A percentile compares a stretch with the other conserved stretches of the same genome.
These are phyloP conservation scores for Eciton burchellii DNA, from an alignment of 1,140 invertebrate species.

Conservation along the genomic window DNA sequence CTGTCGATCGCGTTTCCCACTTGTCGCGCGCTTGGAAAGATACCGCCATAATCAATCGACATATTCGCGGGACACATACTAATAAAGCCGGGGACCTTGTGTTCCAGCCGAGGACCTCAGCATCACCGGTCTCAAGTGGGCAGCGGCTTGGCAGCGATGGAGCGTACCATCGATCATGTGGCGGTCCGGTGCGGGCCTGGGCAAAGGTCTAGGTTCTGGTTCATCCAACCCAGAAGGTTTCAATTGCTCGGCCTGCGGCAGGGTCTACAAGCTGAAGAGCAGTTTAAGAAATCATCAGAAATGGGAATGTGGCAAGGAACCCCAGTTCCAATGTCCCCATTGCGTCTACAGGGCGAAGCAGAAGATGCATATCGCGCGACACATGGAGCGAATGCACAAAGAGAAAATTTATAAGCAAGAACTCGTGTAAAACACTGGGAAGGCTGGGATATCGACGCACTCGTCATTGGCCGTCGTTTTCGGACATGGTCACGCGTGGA, in stretches of 20 bases:
- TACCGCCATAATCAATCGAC: constrained; percentile 37
- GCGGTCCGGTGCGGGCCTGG: constrained; percentile 81
- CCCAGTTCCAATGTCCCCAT: constrained; percentile 93
- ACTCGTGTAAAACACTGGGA: constrained; percentile 75
- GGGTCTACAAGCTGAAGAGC: constrained; percentile 93
- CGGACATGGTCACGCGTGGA: constrained; percentile 41
- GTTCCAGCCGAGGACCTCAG: constrained; percentile 88
- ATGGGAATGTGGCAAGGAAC: constrained; percentile 95
- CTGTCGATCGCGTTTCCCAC: constrained; percentile 36
- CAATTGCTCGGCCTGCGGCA: constrained; percentile 92
- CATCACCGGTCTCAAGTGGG: constrained; percentile 90
- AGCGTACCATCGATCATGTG: constrained; percentile 85
- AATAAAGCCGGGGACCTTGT: constrained; percentile 81
- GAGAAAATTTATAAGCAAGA: constrained; percentile 88
- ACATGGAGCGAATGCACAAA: constrained; percentile 95
- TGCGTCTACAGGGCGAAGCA: constrained; percentile 93
- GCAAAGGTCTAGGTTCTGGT: constrained; percentile 80
- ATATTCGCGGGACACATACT: constrained; percentile 51
- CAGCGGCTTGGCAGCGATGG: constrained; percentile 84
- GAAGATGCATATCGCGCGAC: constrained; percentile 94
- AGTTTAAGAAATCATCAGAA: constrained; percentile 94
- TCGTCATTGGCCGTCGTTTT: constrained; percentile 60
- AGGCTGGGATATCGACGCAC: neutral
- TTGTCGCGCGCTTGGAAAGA: constrained; percentile 38
- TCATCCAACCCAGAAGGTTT: constrained; percentile 86